A percentile compares a stretch with the other conserved stretches of the same genome.
Evolutionary conservation across 2,113 vertebrate genomes (phyloP).

Genomic region (Pseudorasbora parva): DNA sequence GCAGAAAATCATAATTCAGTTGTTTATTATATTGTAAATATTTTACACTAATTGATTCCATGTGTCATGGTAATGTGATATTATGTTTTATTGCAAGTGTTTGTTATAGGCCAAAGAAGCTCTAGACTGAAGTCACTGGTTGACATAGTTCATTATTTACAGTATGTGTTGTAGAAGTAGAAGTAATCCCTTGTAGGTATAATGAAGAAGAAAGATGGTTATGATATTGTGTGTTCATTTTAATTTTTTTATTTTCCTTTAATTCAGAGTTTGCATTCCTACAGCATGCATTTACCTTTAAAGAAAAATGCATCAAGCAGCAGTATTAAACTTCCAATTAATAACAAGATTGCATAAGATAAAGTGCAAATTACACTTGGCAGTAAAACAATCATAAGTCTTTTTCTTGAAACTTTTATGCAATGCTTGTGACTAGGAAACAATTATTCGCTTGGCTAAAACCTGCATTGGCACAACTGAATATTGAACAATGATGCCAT

Average conservation of each 20-base stretch:
- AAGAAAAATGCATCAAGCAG: neutral
- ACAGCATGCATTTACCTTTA: neutral
- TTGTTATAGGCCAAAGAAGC: slow-evolving; percentile 4
- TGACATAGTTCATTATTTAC: slow-evolving; percentile 16
- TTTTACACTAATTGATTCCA: slow-evolving; percentile 25
- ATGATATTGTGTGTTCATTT: neutral
- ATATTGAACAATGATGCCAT: no score
- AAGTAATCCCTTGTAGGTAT: neutral
- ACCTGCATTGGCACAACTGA: no score
- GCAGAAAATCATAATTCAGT: neutral
- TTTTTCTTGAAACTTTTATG: neutral
- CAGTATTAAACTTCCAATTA: neutral
- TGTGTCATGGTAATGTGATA: slow-evolving; percentile 20
- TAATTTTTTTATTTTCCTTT: neutral
- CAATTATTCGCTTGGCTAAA: neutral
- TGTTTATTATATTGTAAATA: slow-evolving; percentile 28
- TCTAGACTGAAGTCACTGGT: slow-evolving; percentile 23
- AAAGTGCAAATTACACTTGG: neutral
- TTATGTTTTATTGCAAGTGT: neutral
- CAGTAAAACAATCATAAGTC: neutral
- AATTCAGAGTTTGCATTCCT: neutral
- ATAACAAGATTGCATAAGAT: neutral
- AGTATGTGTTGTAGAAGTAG: neutral
- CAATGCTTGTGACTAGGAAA: neutral
- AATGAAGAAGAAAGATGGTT: neutral